Evolutionary conservation across 30 jellyfish, hydroid and myxozoan species (phyloP).

Genomic region (Cassiopea andromeda): DNA sequence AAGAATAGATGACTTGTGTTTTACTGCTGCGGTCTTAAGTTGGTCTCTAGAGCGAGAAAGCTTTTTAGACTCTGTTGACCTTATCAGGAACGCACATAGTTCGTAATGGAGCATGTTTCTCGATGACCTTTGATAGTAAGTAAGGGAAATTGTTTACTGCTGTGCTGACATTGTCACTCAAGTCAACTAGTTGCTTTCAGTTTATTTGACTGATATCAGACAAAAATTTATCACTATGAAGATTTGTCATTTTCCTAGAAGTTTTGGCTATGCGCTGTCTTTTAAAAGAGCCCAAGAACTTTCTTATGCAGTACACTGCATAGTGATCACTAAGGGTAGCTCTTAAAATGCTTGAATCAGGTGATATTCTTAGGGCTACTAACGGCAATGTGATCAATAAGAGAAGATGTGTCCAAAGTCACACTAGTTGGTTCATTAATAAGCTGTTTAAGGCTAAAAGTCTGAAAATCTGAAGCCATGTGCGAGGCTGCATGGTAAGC

Average conservation of each 20-base stretch:
- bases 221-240: background rate
- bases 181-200: background rate
- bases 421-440: background rate
- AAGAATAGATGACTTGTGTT: constrained; percentile 26
- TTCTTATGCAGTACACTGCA: background rate
- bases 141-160: background rate
- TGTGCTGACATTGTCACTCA: background rate
- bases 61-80: constrained; percentile 26
- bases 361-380: constrained; percentile 5
- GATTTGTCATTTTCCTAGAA: background rate
- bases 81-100: constrained; percentile 23
- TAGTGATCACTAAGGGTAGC: background rate
- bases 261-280: background rate
- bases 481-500: constrained; percentile 2
- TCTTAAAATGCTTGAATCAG: background rate
- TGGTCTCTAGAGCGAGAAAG: constrained; percentile 28
- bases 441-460: background rate
- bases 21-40: constrained; percentile 31
- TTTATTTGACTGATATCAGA: constrained; percentile 1
- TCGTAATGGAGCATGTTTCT: constrained; percentile 20
- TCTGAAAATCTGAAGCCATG: background rate
- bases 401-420: background rate
- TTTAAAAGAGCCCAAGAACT: background rate
- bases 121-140: background rate
- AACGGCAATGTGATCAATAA: constrained; percentile 5